Percentiles rank a stretch among this genome's conserved stretches.
Conservation (phyloP, 2,888 invertebrate species). For the Chloroclystis v-ata region DNA sequence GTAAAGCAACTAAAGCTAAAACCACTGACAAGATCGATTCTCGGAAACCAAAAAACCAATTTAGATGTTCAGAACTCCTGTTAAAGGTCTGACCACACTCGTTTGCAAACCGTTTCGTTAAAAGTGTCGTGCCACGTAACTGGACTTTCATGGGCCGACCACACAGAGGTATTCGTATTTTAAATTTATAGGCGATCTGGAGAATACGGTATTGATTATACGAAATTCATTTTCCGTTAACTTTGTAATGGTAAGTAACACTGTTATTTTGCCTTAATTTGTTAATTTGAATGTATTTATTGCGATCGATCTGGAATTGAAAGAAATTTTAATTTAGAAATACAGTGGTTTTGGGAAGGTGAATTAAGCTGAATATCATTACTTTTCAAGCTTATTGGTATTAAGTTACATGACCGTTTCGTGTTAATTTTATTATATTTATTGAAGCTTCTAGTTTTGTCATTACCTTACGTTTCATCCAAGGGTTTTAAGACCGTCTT, state of each 20-base stretch:
- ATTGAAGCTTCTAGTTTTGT: too few species aligned
- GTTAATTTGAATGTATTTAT: too few species aligned
- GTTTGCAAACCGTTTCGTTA: conserved; percentile 47
- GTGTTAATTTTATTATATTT: too few species aligned
- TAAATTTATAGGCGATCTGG: neutral
- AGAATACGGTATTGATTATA: neutral
- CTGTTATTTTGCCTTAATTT: too few species aligned
- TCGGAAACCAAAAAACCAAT: conserved; percentile 1
- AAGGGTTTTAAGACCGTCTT: too few species aligned
- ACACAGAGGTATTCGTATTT: conserved; percentile 3
- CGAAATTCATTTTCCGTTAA: too few species aligned
- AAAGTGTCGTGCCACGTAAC: conserved; percentile 38
- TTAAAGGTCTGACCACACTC: conserved; percentile 33
- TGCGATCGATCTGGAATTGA: neutral
- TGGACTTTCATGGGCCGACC: conserved; percentile 26
- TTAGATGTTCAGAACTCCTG: conserved; percentile 1
- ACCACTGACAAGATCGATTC: conserved; percentile 7
- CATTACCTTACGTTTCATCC: too few species aligned
- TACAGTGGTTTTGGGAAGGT: too few species aligned
- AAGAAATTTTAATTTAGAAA: neutral
- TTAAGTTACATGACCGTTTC: too few species aligned
- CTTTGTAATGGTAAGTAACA: too few species aligned
- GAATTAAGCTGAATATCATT: too few species aligned
- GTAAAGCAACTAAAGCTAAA: neutral
- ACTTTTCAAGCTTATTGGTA: too few species aligned